A percentile compares a stretch with the other conserved stretches of the same genome.
Conservation (phyloP, 2,113 vertebrate species). For the Lepidiolamprologus cunningtoni region DNA sequence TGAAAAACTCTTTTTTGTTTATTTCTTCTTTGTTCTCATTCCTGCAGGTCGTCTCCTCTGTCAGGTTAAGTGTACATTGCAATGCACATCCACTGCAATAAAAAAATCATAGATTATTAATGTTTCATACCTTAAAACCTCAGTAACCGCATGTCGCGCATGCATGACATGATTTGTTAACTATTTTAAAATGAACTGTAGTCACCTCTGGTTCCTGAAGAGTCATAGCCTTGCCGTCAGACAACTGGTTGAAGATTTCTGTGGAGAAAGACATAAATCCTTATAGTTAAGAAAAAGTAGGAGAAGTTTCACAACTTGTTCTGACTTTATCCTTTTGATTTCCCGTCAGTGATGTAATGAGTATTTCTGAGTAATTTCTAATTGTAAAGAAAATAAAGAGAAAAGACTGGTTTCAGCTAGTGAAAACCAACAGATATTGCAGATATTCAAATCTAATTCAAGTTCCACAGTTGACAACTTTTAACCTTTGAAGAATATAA, state of each 20-base stretch:
- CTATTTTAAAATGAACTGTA: background rate
- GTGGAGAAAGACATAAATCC: background rate
- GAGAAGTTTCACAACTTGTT: background rate
- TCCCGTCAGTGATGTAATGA: background rate
- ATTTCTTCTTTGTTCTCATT: background rate
- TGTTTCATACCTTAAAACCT: background rate
- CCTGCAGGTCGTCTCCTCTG: background rate
- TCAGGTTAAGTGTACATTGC: constrained; percentile 38
- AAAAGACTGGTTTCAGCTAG: background rate
- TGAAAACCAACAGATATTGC: background rate
- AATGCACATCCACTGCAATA: constrained; percentile 25
- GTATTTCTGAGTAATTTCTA: background rate
- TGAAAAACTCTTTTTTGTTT: background rate
- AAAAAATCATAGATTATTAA: background rate
- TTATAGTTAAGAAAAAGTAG: background rate
- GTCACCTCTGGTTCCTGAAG: constrained; percentile 56
- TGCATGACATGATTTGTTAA: background rate
- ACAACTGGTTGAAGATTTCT: constrained; percentile 57
- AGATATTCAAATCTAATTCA: background rate
- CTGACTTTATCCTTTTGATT: rapidly evolving
- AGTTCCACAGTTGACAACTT: background rate
- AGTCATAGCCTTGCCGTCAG: constrained; percentile 13
- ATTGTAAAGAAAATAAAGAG: background rate
- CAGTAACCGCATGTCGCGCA: background rate
- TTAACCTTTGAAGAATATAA: background rate